Percentiles rank a stretch among this genome's conserved stretches.
Evolutionary conservation across 1,140 invertebrate genomes (phyloP).

Genomic region (Uloborus diversus): DNA sequence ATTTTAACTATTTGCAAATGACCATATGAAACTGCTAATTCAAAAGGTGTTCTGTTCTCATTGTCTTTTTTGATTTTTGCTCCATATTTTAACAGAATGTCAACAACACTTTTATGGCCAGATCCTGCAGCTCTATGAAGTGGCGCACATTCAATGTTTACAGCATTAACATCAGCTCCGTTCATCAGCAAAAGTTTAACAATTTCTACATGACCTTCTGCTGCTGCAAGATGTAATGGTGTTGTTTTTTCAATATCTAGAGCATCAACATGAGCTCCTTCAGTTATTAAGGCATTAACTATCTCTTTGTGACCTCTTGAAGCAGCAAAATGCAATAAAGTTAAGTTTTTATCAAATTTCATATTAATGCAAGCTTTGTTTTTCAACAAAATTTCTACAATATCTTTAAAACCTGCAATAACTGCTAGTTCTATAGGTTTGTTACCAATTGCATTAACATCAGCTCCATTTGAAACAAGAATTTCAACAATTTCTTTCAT

Average conservation of each 20-base stretch:
- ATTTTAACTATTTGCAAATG: conserved; percentile 7
- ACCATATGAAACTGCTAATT: neutral
- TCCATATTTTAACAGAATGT: neutral
- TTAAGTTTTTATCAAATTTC: neutral
- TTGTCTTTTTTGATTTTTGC: neutral
- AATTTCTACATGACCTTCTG: conserved; percentile 60
- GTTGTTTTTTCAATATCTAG: conserved; percentile 59
- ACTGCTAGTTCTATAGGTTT: neutral
- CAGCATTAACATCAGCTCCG: neutral
- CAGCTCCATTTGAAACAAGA: neutral
- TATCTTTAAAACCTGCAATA: neutral
- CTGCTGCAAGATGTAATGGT: conserved; percentile 62
- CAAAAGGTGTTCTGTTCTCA: neutral
- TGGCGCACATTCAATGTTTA: conserved; percentile 59
- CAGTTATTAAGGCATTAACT: neutral
- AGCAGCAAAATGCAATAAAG: neutral
- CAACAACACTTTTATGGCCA: conserved; percentile 60
- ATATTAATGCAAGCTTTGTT: neutral
- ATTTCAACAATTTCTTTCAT: neutral
- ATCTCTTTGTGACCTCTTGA: neutral
- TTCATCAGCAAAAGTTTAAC: neutral
- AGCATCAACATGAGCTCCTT: neutral
- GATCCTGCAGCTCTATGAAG: conserved; percentile 62
- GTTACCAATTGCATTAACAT: neutral
- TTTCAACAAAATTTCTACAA: neutral